Percentiles rank a stretch among this genome's conserved stretches.
These are phyloP conservation scores for Chalcosyrphus nemorum DNA, from an alignment of 2,888 invertebrate species.

Conservation along the genomic window DNA sequence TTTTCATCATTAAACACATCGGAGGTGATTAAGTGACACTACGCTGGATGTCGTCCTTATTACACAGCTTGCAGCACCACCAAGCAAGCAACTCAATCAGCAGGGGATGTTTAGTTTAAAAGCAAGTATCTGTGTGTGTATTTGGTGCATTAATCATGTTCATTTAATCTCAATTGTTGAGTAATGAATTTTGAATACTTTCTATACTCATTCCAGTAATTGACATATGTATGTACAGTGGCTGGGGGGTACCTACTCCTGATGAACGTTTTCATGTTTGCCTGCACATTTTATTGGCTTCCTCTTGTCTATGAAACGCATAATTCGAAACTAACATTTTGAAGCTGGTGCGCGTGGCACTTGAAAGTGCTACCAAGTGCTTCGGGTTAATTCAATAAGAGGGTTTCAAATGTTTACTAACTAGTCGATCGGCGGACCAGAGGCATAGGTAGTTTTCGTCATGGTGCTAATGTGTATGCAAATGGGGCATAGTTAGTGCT, in stretches of 20 bases:
- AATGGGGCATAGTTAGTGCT: too few relatives aligned
- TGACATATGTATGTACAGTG: constrained; percentile 3
- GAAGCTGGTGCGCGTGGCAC: neutral
- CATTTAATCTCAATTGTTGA: constrained; percentile 47
- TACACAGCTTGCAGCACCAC: neutral
- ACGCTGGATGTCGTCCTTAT: neutral
- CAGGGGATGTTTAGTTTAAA: constrained; percentile 13
- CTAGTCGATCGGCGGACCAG: too few relatives aligned
- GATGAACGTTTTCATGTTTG: neutral
- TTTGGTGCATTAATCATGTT: constrained; percentile 47
- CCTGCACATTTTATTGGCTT: neutral
- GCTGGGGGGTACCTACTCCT: neutral
- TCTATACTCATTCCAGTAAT: constrained; percentile 5
- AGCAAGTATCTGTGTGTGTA: neutral
- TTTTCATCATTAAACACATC: constrained; percentile 44
- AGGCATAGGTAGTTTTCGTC: too few relatives aligned
- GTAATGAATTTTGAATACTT: constrained; percentile 48
- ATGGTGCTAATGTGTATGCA: too few relatives aligned
- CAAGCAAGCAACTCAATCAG: neutral
- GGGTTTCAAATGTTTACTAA: too few relatives aligned
- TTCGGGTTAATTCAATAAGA: neutral
- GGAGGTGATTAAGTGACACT: constrained; percentile 42
- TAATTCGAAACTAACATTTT: neutral
- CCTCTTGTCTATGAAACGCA: neutral
- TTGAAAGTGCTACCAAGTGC: neutral